Conservation (phyloP, 2,113 vertebrate species). For the Aldabrachelys gigantea region DNA sequence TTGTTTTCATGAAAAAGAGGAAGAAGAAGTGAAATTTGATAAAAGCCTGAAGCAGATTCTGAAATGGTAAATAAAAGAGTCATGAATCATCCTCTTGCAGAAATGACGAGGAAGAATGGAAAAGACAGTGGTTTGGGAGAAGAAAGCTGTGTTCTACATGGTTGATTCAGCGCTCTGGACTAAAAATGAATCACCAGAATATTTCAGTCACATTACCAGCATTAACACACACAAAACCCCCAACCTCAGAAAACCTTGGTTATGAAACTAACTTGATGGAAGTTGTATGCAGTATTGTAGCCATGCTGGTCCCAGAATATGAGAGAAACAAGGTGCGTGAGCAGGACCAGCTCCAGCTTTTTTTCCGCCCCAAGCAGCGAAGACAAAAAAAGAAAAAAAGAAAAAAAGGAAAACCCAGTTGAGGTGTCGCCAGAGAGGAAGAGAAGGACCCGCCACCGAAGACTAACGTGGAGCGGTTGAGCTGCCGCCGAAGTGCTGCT, state of each 20-base stretch:
- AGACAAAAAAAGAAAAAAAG: too few species aligned
- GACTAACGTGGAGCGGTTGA: too few species aligned
- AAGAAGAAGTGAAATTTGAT: conserved; percentile 66
- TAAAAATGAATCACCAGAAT: conserved; percentile 77
- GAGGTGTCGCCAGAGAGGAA: too few species aligned
- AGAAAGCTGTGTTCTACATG: conserved; percentile 64
- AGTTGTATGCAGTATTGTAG: not conserved
- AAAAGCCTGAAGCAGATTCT: conserved; percentile 42
- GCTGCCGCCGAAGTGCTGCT: too few species aligned
- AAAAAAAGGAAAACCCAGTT: too few species aligned
- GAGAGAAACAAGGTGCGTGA: not conserved
- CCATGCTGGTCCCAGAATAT: not conserved
- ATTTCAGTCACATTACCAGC: conserved; percentile 74
- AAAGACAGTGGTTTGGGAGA: conserved; percentile 70
- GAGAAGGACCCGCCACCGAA: too few species aligned
- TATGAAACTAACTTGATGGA: conserved; percentile 58
- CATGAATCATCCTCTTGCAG: conserved; percentile 74
- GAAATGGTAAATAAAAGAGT: conserved; percentile 70
- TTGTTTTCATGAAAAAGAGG: conserved; percentile 21
- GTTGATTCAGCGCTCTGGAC: conserved; percentile 67
- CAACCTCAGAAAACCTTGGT: conserved; percentile 57
- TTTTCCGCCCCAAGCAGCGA: too few species aligned
- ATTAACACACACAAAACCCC: conserved; percentile 72
- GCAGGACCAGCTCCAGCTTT: too few species aligned
- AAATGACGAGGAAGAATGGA: conserved; percentile 72